A percentile compares a stretch with the other conserved stretches of the same genome.
Evolutionary conservation across 1,140 invertebrate species (phyloP).

Genomic region (Cydia strobilella): DNA sequence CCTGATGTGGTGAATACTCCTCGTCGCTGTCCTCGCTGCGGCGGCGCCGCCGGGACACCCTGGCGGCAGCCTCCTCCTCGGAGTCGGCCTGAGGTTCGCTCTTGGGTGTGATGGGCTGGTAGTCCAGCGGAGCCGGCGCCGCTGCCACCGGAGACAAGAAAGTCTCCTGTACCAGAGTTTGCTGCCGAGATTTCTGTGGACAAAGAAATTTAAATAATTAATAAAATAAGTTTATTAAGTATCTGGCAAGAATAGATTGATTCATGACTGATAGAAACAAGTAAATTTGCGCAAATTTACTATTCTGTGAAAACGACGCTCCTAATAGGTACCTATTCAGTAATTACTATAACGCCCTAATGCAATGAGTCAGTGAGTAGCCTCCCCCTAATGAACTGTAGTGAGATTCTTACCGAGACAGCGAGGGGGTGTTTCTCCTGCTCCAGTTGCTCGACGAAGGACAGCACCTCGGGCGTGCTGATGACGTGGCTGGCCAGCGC

Average conservation of each 20-base stretch:
- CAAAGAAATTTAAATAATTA: constrained; percentile 34
- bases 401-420: constrained; percentile 47
- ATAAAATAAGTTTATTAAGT: not conserved
- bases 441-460: constrained; percentile 68
- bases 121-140: constrained; percentile 51
- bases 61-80: constrained; percentile 56
- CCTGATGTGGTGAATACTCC: constrained; percentile 64
- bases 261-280: no score
- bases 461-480: constrained; percentile 73
- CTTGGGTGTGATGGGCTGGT: constrained; percentile 66
- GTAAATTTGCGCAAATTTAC: no score
- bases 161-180: constrained; percentile 39
- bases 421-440: constrained; percentile 58
- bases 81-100: constrained; percentile 67
- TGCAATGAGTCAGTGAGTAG: no score
- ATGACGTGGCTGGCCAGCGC: constrained; percentile 49
- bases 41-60: constrained; percentile 46
- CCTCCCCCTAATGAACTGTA: not conserved
- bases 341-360: no score
- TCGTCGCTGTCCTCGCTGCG: constrained; percentile 72
- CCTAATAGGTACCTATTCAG: no score
- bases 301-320: no score
- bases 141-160: constrained; percentile 35
- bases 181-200: constrained; percentile 48
- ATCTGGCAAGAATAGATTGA: not conserved